Evolutionary conservation across 2,113 vertebrate genomes (phyloP).

Genomic region (Vicugna pacos): DNA sequence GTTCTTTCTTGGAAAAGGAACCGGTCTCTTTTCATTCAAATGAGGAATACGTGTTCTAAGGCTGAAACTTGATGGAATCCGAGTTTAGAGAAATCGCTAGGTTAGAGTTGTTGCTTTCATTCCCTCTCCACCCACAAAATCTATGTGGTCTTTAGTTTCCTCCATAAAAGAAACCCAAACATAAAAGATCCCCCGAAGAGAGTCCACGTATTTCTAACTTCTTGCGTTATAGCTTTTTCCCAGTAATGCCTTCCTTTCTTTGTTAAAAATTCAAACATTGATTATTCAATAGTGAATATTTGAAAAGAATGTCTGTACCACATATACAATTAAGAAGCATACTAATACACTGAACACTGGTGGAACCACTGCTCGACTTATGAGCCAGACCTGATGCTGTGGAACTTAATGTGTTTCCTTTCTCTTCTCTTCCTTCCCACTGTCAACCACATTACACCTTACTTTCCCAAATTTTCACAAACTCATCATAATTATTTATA

Average conservation of each 20-base stretch:
- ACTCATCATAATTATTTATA: not conserved
- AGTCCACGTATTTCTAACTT: not conserved
- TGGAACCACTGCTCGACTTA: not conserved
- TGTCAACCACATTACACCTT: not conserved
- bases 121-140: not conserved
- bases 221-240: not conserved
- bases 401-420: not conserved
- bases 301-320: not conserved
- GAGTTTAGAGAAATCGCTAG: not conserved
- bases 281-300: not conserved
- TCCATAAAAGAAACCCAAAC: not conserved
- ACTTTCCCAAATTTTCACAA: not conserved
- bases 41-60: not conserved
- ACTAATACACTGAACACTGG: not conserved
- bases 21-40: not conserved
- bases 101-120: not conserved
- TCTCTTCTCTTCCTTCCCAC: not conserved
- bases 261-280: not conserved
- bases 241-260: not conserved
- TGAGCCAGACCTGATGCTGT: not conserved
- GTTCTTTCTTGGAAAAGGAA: slow-evolving; percentile 41
- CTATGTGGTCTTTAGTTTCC: not conserved
- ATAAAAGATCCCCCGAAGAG: not conserved
- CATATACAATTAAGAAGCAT: not conserved
- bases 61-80: not conserved